Evolutionary conservation across 2,888 invertebrate species (phyloP), one percentile per base, ranked within the genome.

Genomic region (Hartigia nigra): DNA sequence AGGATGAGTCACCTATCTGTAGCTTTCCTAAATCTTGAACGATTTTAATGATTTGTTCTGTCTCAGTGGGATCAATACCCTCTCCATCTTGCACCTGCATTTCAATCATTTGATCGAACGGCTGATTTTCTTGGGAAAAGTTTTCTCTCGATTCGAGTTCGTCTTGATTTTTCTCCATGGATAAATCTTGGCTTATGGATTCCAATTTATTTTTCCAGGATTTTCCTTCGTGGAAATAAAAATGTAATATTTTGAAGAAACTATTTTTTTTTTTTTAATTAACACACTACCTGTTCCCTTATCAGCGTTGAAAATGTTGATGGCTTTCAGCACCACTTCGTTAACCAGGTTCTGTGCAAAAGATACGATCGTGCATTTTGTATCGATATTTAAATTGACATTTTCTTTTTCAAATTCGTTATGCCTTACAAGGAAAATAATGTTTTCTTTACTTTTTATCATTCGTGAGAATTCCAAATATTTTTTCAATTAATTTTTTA

Each of bases 1-100:
- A 80, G 31, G 81, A 70, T 1, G 78, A 83, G 76, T 89, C 89
- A 5, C 89, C 89, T 37, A 89, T 88, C 69, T 86, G 87, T 31
- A 89, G 77, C 69, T 86, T 84, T 36, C 80, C 83, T 37, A 89
- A 82, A 74, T 82, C 85, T 31, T 78, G 80, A 4, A 86, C 82
- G 70, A 87, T 84, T 70, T 82, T 84, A 12, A 81, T 82, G 31
- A 86, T 84, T 36, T 81, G 74, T 74, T 84, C 85, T 31, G 77
- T 81, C 5, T 82, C 80, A 74, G 81, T 80, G 9, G 75, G 31
- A 55, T 82, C 81, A 37, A 12, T 23, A 32, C 31, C 31, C 31
- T 23, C 55, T 55, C 23, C 55, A 23, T 55, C 55, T 72, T 72
- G 72, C 72, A 72, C 31, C 34, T 72, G 72, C 72, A 72, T 72